Evolutionary conservation across 2,113 vertebrate genomes (phyloP), one percentile per base, ranked within the genome.

Genomic region (Anthoscopus minutus): DNA sequence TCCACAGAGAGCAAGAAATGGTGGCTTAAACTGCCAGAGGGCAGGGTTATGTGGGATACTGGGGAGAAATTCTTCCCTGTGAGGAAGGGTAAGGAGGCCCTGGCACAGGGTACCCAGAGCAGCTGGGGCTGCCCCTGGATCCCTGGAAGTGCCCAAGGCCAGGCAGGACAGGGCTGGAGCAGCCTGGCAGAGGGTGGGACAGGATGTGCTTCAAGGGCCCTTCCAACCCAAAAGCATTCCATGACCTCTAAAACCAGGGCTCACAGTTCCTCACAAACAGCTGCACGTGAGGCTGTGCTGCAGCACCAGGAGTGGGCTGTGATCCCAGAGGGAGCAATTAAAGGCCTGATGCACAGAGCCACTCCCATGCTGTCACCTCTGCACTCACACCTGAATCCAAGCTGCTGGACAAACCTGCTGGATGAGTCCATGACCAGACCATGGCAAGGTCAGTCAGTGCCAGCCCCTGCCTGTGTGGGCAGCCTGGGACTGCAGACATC

Each of bases 331-430:
- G 58, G 7, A 80, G 23, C 35, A 73, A 86, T 77, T 70, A 73
- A n/a, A 65, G 31, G 45, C 8, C 2, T 77, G 67, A 86, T 19
- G 12, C 35, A 47, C 30, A 10, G 9, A 44, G 33, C 21, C 13
- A 35, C 17, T 50, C 86, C 40, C 27, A 16, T 1, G 1, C 38
- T 7, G 53, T 16, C 54, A 51, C 12, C 40, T 35, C 40, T 3
- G 30, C 67, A 7, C 45, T 15, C 13, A 27, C 50, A 38, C n/a
- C 22, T 10, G 3, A 53, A 37, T 3, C 48, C 58, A 7, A 66
- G 44, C 50, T 45, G 64, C 73, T 4, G 11, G 76, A 60, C 58
- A 81, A 91, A 96, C 93, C 51, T 45, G 83, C 44, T 54, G 48
- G 93, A 33, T 14, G 33, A 64, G 87, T 27, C 60, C 0, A 3